Evolutionary conservation across 2,888 invertebrate genomes (phyloP), one percentile per base, ranked within the genome.

Genomic region (Leucozona laternaria): DNA sequence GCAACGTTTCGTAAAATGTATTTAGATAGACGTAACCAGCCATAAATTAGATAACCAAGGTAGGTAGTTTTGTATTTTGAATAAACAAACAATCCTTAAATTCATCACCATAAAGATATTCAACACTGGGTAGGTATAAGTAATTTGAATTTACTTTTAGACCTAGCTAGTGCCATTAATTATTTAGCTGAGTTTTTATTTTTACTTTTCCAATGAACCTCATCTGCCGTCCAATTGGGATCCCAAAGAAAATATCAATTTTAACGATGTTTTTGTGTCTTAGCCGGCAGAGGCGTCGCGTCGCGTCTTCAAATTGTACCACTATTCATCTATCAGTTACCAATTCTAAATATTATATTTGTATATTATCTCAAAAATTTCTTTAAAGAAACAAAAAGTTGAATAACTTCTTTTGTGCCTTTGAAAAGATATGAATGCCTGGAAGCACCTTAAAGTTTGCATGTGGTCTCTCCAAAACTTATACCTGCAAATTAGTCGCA

Each of bases 401-500:
- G 22, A 25, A 15, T 53, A 53, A 53, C 25, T 53, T 28, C 25
- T 53, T 15, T 53, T n/a, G 53, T 53, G 53, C 8, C 53, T 53
- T 45, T 48, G 20, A 48, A 48, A 20, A 48, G n/a, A n/a, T 4
- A 20, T 20, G 7, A 40, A 60, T 55, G 75, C 70, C 70, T 79
- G 75, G 71, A 43, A 28, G 40, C 66, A 48, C 53, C 20, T 53
- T 40, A 37, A 68, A 68, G 50, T 53, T 53, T 57, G 57, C 84
- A 80, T 85, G 72, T 77, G 72, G 77, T 81, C 43, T 79, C 62
- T 79, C 37, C 37, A 48, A 40, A 77, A 81, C 55, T 48, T 81
- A n/a, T 40, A 82, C 82, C 86, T 86, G 86, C 82, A 82, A 86
- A 79, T 86, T 86, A 79, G 86, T 78, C 82, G 78, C 75, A 82